A percentile compares a stretch with the other conserved stretches of the same genome.
Conservation (phyloP, 1,140 invertebrate species). For the Aphaenogaster floridana region DNA sequence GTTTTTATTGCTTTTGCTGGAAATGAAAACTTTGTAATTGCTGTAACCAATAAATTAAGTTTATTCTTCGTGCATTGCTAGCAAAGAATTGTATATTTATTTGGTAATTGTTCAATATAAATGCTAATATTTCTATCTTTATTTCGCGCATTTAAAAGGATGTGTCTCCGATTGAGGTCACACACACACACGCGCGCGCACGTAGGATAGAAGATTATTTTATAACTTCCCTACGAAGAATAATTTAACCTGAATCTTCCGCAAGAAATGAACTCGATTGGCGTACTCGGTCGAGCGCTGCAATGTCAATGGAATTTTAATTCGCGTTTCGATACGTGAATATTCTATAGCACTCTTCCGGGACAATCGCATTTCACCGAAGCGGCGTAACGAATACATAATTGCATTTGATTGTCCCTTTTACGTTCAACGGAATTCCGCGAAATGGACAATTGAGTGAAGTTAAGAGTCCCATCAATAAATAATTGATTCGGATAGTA, state of each 20-base stretch:
- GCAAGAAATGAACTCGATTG: conserved; percentile 8
- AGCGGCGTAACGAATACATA: conserved; percentile 49
- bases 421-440: conserved; percentile 33
- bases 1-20: not conserved
- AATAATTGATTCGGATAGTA: conserved; percentile 33
- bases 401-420: conserved; percentile 54
- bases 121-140: not conserved
- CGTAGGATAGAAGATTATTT: not conserved
- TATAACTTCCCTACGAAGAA: conserved; percentile 2
- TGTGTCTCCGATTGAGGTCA: not conserved
- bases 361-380: conserved; percentile 18
- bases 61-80: not conserved
- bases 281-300: conserved; percentile 25
- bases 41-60: not conserved
- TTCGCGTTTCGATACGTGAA: conserved; percentile 41
- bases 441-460: conserved; percentile 59
- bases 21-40: not conserved
- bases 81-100: not conserved
- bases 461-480: conserved; percentile 54
- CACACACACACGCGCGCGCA: not conserved
- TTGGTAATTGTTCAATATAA: not conserved
- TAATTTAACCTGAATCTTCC: conserved; percentile 26
- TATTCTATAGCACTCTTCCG: conserved; percentile 15
- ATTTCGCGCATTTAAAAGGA: not conserved
- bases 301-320: conserved; percentile 54